Base-by-base conservation (phyloP, 1,140 invertebrate genomes). In the Micrasema minimum region DNA sequence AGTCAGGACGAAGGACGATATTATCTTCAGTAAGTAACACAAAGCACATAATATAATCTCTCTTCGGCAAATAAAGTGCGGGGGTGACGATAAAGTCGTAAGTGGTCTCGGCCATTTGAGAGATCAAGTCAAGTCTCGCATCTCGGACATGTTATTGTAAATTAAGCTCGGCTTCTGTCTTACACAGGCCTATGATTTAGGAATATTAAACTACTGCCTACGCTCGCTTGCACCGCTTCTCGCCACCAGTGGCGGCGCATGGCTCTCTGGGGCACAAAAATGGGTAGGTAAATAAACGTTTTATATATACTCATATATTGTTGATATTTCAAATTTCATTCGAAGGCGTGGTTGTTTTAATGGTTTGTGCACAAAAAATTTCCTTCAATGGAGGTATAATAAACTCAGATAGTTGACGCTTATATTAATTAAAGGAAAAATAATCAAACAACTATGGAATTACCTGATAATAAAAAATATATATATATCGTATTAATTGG, bases 151-250 rank as follows among this genome's bases (percentile, higher is more conserved):
- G 75, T 76, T 74, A 72, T 72, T 71, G 75, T 76, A 76, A 76
- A 76, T 76, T 76, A 74, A 74, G 62, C 38, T 45, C 66, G 72
- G 75, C 75, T 76, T 74, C 75, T 76, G 75, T 76, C 75, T 76
- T 76, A 76, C 75, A 76, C 75, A 76, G 74, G 72, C 72, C 75
- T 76, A 76, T 76, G 75, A 76, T 76, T 76, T 76, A 76, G 69
- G 75, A 76, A 76, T 76, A 76, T 76, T 76, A 76, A 76, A 76
- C 69, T 76, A 71, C 75, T 75, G 59, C 75, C 75, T 76, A 76
- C 75, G 71, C 72, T 70, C 75, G 66, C 50, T 66, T 67, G 72
- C 66, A 72, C 53, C 61, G 66, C 70, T 53, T 50, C 18, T 31
- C 35, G 53, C 26, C 48, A n/a, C 53, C 66, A 75, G 64, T 41